Base-by-base conservation (phyloP, 2,113 vertebrate genomes). In the Paratilapia polleni region DNA sequence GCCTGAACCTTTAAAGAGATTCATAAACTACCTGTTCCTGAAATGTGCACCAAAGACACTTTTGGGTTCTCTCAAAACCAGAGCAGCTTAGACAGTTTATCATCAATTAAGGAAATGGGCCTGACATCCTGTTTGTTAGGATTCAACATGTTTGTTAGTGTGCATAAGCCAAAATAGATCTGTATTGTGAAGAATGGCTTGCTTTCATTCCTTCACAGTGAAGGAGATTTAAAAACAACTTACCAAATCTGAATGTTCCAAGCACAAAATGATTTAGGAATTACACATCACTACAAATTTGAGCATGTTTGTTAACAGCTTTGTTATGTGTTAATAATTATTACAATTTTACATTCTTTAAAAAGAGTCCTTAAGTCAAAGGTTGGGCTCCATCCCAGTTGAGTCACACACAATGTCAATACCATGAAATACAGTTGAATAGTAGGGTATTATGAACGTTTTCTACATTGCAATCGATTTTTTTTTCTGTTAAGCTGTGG, bases 91-190 rank as follows among this genome's bases (percentile, higher is more conserved):
- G 54, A 77, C 59, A 24, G 36, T 77, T 80, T 38, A 41, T 28
- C 14, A 19, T 63, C 62, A 56, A 31, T 83, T 38, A 24, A 78
- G 58, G 70, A 86, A 88, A 90, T 86, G 80, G 36, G 15, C 73
- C n/a, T 60, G 3, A 22, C 22, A 80, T 87, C 76, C 84, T 89
- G 85, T 89, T 84, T 80, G 82, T 54, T 10, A 63, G 28, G 12
- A 28, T 73, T 52, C 19, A 76, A n/a, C 41, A 62, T 62, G 59
- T 79, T 73, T 82, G 75, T 85, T 78, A 79, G 60, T 84, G 20
- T 62, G 43, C 6, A 15, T 13, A 3, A 2, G 3, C 20, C 24
- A 56, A 78, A 63, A 52, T n/a, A 26, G 17, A 34, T 8, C 20
- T 57, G 4, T 12, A 52, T 54, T 54, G 54, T 24, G 52, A 54